Conservation (phyloP, 2,113 vertebrate species). For the Accipiter virgatus region DNA sequence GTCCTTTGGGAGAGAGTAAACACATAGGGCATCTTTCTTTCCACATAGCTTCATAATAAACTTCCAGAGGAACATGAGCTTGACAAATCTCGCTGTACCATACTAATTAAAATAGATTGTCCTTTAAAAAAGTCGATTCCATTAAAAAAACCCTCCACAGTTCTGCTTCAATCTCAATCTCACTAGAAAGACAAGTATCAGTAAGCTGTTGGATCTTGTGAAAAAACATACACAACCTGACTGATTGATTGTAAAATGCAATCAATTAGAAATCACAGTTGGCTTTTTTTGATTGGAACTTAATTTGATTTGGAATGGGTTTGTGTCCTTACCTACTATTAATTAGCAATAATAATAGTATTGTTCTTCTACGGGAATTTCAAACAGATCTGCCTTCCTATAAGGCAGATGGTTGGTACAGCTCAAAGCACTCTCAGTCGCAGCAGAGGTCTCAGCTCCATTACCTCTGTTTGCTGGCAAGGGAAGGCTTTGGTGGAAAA, state of each 20-base stretch:
- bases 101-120: slow-evolving; percentile 29
- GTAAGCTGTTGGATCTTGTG: background rate
- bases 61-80: background rate
- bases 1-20: background rate
- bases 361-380: slow-evolving; percentile 36
- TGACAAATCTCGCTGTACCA: background rate
- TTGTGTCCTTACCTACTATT: slow-evolving; percentile 1
- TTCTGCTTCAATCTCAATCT: background rate
- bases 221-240: background rate
- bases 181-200: background rate
- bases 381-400: background rate
- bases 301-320: slow-evolving; percentile 8
- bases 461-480: background rate
- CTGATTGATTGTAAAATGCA: background rate
- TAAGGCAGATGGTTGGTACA: background rate
- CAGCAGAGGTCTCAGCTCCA: slow-evolving; percentile 2
- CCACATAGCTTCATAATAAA: background rate
- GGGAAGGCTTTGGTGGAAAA: background rate
- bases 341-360: slow-evolving; percentile 15
- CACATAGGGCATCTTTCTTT: slow-evolving; percentile 1
- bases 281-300: background rate
- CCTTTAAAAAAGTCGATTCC: background rate
- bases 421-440: background rate
- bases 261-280: slow-evolving; percentile 6
- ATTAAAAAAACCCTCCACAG: background rate